These are phyloP conservation scores for Philopotamus ludificatus DNA, from an alignment of 1,140 invertebrate genomes.

Conservation along the genomic window DNA sequence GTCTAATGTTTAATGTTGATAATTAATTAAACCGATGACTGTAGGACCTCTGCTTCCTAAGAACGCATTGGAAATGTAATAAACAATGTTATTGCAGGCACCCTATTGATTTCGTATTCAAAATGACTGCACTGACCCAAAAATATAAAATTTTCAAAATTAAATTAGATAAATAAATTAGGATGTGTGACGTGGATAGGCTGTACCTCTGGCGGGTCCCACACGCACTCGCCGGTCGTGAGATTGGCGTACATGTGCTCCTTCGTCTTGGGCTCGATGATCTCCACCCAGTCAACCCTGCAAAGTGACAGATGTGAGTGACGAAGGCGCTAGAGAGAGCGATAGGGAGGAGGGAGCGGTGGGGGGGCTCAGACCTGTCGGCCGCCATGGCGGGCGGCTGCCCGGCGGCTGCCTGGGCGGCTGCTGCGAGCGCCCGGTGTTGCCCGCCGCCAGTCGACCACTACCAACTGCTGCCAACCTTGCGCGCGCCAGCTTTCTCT, in stretches of 20 bases:
- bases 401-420: not conserved
- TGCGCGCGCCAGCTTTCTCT: not conserved
- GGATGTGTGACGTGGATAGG: conserved; percentile 6
- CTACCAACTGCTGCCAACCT: not conserved
- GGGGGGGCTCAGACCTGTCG: conserved; percentile 10
- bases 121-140: too few species aligned
- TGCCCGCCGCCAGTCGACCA: conserved; percentile 1
- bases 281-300: conserved; percentile 98
- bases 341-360: not conserved
- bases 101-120: too few species aligned
- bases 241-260: conserved; percentile 99
- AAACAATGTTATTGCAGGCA: too few species aligned
- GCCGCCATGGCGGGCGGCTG: conserved; percentile 4
- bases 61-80: too few species aligned
- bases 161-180: not conserved
- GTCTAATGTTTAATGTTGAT: too few species aligned
- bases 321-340: not conserved
- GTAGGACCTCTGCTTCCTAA: too few species aligned
- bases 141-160: not conserved
- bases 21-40: too few species aligned
- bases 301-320: not conserved
- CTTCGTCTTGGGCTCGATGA: conserved; percentile 95
- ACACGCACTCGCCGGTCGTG: conserved; percentile 95
- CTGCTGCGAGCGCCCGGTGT: not conserved
- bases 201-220: conserved; percentile 83